A percentile compares a stretch with the other conserved stretches of the same genome.
Evolutionary conservation across 2,888 invertebrate species (phyloP).

Genomic region (Himalopsyche kuldschensis): DNA sequence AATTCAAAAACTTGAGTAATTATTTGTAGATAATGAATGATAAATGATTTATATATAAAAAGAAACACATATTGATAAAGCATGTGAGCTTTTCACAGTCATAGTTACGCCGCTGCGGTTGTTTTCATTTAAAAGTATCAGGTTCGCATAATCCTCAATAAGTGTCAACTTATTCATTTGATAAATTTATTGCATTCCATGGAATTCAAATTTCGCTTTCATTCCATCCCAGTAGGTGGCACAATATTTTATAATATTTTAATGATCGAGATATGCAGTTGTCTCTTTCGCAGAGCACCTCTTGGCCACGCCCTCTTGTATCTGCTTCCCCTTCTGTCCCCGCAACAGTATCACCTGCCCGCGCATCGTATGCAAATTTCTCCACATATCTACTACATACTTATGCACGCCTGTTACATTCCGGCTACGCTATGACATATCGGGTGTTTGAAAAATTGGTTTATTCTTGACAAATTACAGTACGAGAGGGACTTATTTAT

Average conservation of each 20-base stretch:
- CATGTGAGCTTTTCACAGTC: too few species aligned
- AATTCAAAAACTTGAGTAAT: too few species aligned
- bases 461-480: too few species aligned
- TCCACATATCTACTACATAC: conserved; percentile 9
- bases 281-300: conserved; percentile 11
- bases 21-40: too few species aligned
- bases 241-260: conserved; percentile 31
- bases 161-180: background rate
- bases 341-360: conserved; percentile 9
- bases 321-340: conserved; percentile 7
- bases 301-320: conserved; percentile 19
- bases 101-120: too few species aligned
- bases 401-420: conserved; percentile 2
- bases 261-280: conserved; percentile 16
- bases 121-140: background rate
- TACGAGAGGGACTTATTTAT: too few species aligned
- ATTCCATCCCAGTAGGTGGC: conserved; percentile 7
- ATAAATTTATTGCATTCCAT: background rate
- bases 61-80: too few species aligned
- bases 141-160: background rate
- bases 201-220: background rate
- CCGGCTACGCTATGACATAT: background rate
- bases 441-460: background rate
- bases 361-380: conserved; percentile 23
- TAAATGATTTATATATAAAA: too few species aligned